These are phyloP conservation scores for Hippasteria phrygiana DNA, from an alignment of 53 echinoderm and acorn worm genomes.

Conservation along the genomic window DNA sequence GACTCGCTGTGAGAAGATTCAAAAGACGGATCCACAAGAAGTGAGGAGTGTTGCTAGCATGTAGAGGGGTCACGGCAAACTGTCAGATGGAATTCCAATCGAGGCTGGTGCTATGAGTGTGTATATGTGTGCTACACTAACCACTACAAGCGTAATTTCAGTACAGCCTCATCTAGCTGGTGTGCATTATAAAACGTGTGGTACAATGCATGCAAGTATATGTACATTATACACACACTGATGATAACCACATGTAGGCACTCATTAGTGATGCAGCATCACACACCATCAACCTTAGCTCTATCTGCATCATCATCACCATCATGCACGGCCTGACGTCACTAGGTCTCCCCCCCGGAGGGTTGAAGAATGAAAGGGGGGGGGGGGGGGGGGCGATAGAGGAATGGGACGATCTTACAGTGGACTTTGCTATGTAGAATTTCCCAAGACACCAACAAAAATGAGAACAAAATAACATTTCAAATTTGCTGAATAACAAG, in stretches of 20 bases:
- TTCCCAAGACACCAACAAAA: too few species aligned
- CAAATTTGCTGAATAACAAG: too few species aligned
- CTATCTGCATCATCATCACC: not conserved
- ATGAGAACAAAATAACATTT: too few species aligned
- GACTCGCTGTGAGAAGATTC: not conserved
- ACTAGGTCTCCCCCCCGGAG: slow-evolving; percentile 5
- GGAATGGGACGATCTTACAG: not conserved
- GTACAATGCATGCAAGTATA: not conserved
- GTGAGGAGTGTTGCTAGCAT: not conserved
- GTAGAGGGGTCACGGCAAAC: not conserved
- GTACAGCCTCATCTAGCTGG: not conserved
- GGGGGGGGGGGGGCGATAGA: not conserved
- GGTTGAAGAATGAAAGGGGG: not conserved
- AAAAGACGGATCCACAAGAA: not conserved
- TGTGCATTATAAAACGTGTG: not conserved
- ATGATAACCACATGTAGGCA: slow-evolving; percentile 16
- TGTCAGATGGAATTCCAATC: slow-evolving; percentile 23
- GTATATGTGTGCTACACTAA: not conserved
- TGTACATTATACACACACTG: not conserved
- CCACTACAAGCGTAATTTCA: slow-evolving; percentile 38
- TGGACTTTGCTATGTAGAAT: not conserved
- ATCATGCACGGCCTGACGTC: slow-evolving; percentile 35
- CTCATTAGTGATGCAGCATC: slow-evolving; percentile 47
- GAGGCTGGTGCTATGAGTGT: not conserved
- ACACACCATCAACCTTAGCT: not conserved